Evolutionary conservation across 2,113 vertebrate species (phyloP), one percentile per base, ranked within the genome.

Genomic region (Antigone vipio): DNA sequence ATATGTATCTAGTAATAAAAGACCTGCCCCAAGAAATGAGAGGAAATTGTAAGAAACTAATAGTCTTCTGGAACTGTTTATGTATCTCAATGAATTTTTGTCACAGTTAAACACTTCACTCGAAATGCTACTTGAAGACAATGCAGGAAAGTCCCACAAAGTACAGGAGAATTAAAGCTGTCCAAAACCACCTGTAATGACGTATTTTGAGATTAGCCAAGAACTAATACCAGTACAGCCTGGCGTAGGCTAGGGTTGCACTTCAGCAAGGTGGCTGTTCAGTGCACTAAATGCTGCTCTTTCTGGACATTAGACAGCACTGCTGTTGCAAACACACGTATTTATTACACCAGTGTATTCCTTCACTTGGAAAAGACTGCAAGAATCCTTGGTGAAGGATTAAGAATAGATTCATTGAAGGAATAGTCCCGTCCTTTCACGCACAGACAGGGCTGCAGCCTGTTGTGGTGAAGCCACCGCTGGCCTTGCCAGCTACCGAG

Each of bases 391-490:
- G 7, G 4, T 1, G 2, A 27, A 53, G 52, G 52, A 30, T 26
- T 34, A 52, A 32, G n/a, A 45, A 40, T 1, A n/a, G 35, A 63
- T 17, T 22, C 3, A 23, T 1, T 2, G 17, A 58, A 66, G 0
- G 12, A 73, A 32, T 4, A 45, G 44, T 12, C 26, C 20, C 4
- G 0, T 9, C 32, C 17, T 40, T 44, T 29, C 53, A 52, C 0
- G 0, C 20, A 6, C 12, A n/a, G 15, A 3, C 1, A 9, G 47
- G 66, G 5, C 44, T 6, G 44, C 5, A 59, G 32, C 15, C 30
- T 15, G 42, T 29, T 27, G 16, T 12, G 35, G 15, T 11, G 59
- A 49, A 45, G 84, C 23, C 50, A 11, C 9, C 5, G 2, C 35
- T 3, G 44, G 32, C n/a, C 60, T 4, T 11, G 44, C 7, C 38